Percentiles rank a stretch among this genome's conserved stretches.
Conservation (phyloP, 2,797 vertebrate species). For the Melanotaenia trifasciata region DNA sequence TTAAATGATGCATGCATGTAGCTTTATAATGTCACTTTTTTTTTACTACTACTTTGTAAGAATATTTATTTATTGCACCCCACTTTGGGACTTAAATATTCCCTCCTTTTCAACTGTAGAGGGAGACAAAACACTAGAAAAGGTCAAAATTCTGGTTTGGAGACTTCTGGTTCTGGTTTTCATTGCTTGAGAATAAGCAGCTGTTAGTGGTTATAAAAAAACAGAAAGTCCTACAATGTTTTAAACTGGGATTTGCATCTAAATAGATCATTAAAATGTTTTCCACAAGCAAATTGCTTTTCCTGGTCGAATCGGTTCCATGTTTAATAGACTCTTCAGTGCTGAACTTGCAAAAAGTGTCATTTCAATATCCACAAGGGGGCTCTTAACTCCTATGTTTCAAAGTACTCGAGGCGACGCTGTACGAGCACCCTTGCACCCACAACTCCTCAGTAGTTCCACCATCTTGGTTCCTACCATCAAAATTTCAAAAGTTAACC, state of each 20-base stretch:
- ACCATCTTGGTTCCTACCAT: constrained; percentile 81
- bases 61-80: neutral
- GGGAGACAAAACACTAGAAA: constrained; percentile 70
- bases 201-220: neutral
- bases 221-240: neutral
- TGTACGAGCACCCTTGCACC: constrained; percentile 38
- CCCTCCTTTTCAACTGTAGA: constrained; percentile 54
- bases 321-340: constrained; percentile 2
- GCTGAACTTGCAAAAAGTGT: constrained; percentile 25
- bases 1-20: no score
- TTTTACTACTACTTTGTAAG: neutral
- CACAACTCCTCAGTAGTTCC: constrained; percentile 59
- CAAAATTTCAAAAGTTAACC: constrained; percentile 53
- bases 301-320: neutral
- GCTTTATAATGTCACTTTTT: neutral
- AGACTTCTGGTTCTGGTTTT: constrained; percentile 14
- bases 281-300: neutral
- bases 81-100: neutral
- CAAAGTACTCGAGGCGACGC: constrained; percentile 36
- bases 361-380: constrained; percentile 70
- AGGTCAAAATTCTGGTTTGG: constrained; percentile 8
- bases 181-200: neutral
- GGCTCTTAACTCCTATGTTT: constrained; percentile 75
- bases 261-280: no score
- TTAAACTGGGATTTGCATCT: neutral